Evolutionary conservation across 2,888 invertebrate species (phyloP), one percentile per base, ranked within the genome.

Genomic region (Empis stercorea): DNA sequence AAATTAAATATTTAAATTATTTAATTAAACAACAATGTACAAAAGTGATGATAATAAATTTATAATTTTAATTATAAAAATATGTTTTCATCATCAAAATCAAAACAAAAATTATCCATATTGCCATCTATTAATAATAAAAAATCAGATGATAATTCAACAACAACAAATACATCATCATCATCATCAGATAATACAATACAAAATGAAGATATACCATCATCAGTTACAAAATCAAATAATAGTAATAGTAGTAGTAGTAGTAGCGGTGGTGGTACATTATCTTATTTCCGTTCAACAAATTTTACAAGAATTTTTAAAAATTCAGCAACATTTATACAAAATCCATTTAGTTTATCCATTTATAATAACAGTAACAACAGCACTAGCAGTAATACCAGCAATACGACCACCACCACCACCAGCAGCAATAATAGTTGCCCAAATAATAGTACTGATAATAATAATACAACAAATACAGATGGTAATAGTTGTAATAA

Each of bases 301-400:
- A 50, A 47, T 45, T 50, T 55, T 44, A 53, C 54, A 16, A 53
- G 51, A 47, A 53, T 55, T 34, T 55, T 55, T 30, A 54, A 55
- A 47, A 50, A 46, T 45, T 53, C 55, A 23, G 50, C 53, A 23
- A 51, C 53, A 16, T 53, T 54, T 48, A 53, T 55, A 17, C 53
- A 53, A 48, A 54, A 52, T 47, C 50, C 50, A 27, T 50, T 52
- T 27, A 48, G 43, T 36, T 51, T 37, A 27, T 41, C 40, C 36
- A 44, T 43, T 17, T 45, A 43, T 10, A 45, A 14, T 32, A 49
- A 14, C 30, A 47, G 39, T 15, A 44, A 30, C 17, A 43, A 13
- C 11, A 43, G 15, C n/a, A 43, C 14, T 20, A 45, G 34, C 23
- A 34, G 17, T 9, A 16, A 14, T 30, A 40, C n/a, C n/a, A n/a